Evolutionary conservation across 2,113 vertebrate genomes (phyloP).

Genomic region (Dasyprocta punctata): DNA sequence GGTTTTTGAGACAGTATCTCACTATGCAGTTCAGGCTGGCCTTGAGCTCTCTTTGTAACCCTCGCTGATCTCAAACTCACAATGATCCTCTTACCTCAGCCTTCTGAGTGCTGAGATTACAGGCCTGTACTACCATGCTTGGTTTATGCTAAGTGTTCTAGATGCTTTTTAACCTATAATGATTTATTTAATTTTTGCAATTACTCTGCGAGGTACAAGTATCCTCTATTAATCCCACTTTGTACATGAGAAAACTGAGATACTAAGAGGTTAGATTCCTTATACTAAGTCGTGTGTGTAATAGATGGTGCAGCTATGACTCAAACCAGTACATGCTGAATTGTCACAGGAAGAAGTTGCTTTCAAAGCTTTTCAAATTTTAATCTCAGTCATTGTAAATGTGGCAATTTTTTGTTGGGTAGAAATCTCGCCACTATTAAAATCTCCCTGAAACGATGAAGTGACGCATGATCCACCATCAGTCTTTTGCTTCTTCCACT

Average conservation of each 20-base stretch:
- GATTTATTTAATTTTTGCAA: neutral
- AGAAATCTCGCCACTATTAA: neutral
- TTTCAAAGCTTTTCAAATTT: neutral
- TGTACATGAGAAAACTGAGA: slow-evolving; percentile 25
- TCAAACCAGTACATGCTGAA: neutral
- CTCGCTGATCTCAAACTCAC: neutral
- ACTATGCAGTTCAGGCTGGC: neutral
- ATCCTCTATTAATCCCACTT: neutral
- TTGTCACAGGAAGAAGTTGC: neutral
- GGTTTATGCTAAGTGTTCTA: neutral
- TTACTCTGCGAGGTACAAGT: neutral
- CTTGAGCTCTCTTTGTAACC: too few species aligned
- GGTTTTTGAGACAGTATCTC: neutral
- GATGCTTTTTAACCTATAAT: neutral
- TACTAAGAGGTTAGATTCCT: neutral
- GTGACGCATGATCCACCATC: neutral
- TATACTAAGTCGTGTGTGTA: neutral
- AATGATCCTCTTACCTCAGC: neutral
- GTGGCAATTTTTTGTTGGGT: neutral
- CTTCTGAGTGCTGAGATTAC: neutral
- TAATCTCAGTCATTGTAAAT: neutral
- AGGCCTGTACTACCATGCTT: neutral
- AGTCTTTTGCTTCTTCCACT: neutral
- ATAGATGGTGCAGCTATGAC: neutral
- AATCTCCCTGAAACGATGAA: neutral